Base-by-base conservation (phyloP, 2,797 vertebrate species). In the Gambusia yucatana region DNA sequence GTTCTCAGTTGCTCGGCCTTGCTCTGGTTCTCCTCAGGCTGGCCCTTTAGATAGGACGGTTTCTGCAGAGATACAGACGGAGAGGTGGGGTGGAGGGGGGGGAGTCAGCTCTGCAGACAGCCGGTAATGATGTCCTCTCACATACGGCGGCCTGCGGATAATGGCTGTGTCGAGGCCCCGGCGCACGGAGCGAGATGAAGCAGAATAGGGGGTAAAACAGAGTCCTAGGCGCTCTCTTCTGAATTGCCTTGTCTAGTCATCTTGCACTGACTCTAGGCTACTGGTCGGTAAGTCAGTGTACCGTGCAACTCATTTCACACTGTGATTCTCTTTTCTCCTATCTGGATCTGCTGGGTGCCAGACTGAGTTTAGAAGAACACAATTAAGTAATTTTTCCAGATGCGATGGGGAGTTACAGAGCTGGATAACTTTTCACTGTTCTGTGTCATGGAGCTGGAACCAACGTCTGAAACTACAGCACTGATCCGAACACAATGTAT, bases 81-180 rank as follows among this genome's bases (percentile, higher is more conserved):
- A 33, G 33, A 33, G 33, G 33, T 33, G 33, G 33, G 10, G 78
- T 84, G 85, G 41, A 3, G 78, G 84, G 84, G n/a, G 50, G 72
- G 82, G 77, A 86, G 86, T 83, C 83, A 70, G 83, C 78, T 73
- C 87, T 76, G 83, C 78, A 81, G 94, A 93, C 92, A 92, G 92
- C 85, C 87, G 81, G 90, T 93, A 94, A 94, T 94, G 91, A 94
- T 94, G 92, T 93, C 90, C 85, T 94, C 90, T 93, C 90, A 89
- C 91, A 92, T 73, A 28, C 50, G 11, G 82, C 84, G 79, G 83
- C 81, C 77, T 83, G 90, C 78, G 88, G 89, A 89, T 93, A 92
- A 93, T 93, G 83, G 91, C 89, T 75, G 83, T 80, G 84, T 90
- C 80, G 63, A 84, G 81, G 80, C 77, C 65, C 79, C 3, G 7